Evolutionary conservation across 2,113 vertebrate genomes (phyloP), one percentile per base, ranked within the genome.

Genomic region (Trachemys scripta): DNA sequence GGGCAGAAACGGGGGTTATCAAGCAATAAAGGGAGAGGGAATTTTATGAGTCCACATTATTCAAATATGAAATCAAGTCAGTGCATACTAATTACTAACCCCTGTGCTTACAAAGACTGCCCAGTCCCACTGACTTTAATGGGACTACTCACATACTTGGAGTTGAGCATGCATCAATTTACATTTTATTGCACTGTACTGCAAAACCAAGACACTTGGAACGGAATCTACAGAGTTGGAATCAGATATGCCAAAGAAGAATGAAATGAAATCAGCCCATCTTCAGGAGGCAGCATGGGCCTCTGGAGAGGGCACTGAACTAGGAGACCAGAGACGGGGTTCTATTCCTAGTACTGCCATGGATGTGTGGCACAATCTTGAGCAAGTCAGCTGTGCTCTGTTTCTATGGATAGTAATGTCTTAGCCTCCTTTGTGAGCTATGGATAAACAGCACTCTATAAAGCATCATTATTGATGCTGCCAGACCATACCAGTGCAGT

Each of bases 321-420:
- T 51, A 2, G 14, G 82, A 25, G 13, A 53, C 53, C 38, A 14
- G 56, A 49, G 65, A 69, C 35, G 5, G 31, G 17, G 19, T 38
- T n/a, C 5, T 0, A 0, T 5, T 79, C 14, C 45, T 1, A 17
- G 29, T 62, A 69, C 79, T 7, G 20, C 56, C 17, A 17, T 20
- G 0, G 56, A 84, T 1, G 42, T 82, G 50, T 59, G 76, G 88
- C 59, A 31, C 9, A 19, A 45, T 14, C 31, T 1, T 19, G 22
- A 88, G 50, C 75, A 80, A 42, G 76, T 85, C 57, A 0, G 69
- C 0, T 35, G 45, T 2, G 35, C 45, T 38, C 7, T 75, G 27
- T 62, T 12, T 45, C 38, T 76, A 14, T 3, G 6, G 42, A 76
- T 27, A 25, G 42, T 25, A 76, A 69, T 69, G 35, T 6, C 22